Evolutionary conservation across 2,797 vertebrate species (phyloP).

Genomic region (Clamator glandarius): DNA sequence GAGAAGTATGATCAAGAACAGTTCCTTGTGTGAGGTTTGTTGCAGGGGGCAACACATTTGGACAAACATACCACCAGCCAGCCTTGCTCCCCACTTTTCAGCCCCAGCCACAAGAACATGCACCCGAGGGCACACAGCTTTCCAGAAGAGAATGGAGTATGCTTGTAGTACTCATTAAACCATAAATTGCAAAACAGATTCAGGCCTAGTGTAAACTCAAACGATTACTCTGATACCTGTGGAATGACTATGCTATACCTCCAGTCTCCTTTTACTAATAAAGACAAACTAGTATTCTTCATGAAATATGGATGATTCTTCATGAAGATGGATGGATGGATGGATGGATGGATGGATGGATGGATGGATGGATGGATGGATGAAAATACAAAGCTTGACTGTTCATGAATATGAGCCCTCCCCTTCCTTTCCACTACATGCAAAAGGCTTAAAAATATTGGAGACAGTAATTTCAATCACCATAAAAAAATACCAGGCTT

Average conservation of each 20-base stretch:
- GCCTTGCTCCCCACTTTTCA: background rate
- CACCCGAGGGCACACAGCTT: background rate
- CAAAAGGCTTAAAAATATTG: background rate
- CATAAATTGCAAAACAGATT: background rate
- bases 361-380: accelerated
- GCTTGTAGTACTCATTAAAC: background rate
- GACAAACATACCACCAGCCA: background rate
- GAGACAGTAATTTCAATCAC: background rate
- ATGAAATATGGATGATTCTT: background rate
- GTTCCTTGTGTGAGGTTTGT: background rate
- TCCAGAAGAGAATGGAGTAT: background rate
- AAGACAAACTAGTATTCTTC: background rate
- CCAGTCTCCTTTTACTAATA: background rate
- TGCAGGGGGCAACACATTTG: background rate
- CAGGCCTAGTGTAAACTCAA: background rate
- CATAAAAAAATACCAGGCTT: background rate
- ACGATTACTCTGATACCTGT: background rate
- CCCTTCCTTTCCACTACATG: background rate
- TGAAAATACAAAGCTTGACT: background rate
- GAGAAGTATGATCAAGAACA: background rate
- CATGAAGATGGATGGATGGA: background rate
- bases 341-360: too few relatives aligned
- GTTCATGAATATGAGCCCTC: background rate
- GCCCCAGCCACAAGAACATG: background rate
- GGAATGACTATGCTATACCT: background rate